Conservation (phyloP, 2,113 vertebrate genomes). For the Lepus timidus region DNA sequence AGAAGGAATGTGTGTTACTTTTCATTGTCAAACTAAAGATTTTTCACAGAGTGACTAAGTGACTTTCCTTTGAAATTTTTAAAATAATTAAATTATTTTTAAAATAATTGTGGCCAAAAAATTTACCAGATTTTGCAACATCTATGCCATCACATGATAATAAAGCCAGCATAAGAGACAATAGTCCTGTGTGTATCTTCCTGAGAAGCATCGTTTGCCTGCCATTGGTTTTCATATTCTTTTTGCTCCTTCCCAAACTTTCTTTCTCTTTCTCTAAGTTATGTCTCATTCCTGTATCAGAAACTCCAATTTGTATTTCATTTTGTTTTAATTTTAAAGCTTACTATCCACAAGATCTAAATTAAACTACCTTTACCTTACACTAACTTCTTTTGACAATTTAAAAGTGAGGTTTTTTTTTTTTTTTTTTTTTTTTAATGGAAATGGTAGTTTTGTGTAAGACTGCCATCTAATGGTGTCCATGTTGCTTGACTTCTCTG, state of each 20-base stretch:
- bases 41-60: background rate
- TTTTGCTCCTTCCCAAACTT: background rate
- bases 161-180: no score
- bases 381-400: background rate
- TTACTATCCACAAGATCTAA: background rate
- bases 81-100: background rate
- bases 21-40: conserved; percentile 45
- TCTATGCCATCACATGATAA: background rate
- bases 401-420: background rate
- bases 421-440: background rate
- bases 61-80: background rate
- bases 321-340: background rate
- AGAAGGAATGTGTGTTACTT: background rate
- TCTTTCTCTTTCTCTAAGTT: background rate
- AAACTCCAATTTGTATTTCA: background rate
- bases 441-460: conserved; percentile 73
- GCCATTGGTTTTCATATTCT: background rate
- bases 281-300: background rate
- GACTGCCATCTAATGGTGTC: conserved; percentile 81
- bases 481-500: background rate
- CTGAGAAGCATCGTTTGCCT: background rate
- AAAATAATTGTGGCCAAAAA: background rate
- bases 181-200: background rate
- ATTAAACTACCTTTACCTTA: background rate
- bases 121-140: background rate